Percentiles rank a stretch among this genome's conserved stretches.
These are phyloP conservation scores for Tetrapedia diversipes DNA, from an alignment of 2,888 invertebrate species.

Conservation along the genomic window DNA sequence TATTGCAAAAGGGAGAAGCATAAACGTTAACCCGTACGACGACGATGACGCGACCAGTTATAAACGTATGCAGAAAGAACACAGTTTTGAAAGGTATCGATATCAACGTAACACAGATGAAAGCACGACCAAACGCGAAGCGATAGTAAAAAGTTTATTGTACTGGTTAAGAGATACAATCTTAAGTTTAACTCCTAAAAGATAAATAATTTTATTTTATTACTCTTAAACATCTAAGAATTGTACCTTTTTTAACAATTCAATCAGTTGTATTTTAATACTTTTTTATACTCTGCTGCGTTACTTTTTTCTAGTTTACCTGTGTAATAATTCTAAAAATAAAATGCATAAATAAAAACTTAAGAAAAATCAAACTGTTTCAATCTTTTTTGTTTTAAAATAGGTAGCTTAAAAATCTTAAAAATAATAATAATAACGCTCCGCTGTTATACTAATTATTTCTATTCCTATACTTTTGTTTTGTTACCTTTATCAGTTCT, in stretches of 20 bases:
- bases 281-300: conserved; percentile 2
- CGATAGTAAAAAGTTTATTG: conserved; percentile 56
- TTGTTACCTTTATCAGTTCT: background rate
- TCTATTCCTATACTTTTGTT: background rate
- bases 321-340: conserved; percentile 1
- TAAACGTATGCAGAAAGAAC: background rate
- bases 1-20: background rate
- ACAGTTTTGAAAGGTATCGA: conserved; percentile 24
- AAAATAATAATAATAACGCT: background rate
- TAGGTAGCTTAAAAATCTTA: background rate
- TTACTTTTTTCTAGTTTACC: background rate
- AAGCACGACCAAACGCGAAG: conserved; percentile 49
- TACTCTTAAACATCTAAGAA: background rate
- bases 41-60: conserved; percentile 1
- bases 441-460: background rate
- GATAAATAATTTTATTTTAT: conserved; percentile 2
- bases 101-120: conserved; percentile 59
- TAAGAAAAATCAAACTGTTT: background rate
- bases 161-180: conserved; percentile 61
- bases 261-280: conserved; percentile 11
- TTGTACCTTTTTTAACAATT: background rate
- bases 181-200: background rate
- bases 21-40: background rate
- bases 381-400: background rate
- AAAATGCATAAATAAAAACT: conserved; percentile 18